Evolutionary conservation across 2,888 invertebrate genomes (phyloP).

Genomic region (Leucoptera coffeella): DNA sequence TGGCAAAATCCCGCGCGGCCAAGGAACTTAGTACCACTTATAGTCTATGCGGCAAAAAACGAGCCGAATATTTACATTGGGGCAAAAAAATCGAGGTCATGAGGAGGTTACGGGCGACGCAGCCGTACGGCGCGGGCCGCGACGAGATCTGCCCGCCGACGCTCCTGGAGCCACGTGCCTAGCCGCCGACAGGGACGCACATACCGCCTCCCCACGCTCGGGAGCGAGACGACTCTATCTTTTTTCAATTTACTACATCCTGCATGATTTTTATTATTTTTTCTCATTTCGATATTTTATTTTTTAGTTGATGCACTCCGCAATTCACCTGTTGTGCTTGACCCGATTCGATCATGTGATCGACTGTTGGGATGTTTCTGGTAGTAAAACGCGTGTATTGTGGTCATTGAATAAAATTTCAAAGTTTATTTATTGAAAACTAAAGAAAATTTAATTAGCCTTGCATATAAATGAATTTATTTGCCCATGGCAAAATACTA

Average conservation of each 20-base stretch:
- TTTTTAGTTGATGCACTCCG: conserved; percentile 51
- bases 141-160: conserved; percentile 34
- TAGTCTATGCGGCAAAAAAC: conserved; percentile 47
- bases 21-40: conserved; percentile 51
- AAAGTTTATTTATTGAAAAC: too few relatives aligned
- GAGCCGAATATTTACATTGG: conserved; percentile 52
- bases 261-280: conserved; percentile 49
- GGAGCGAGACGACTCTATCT: conserved; percentile 19
- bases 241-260: conserved; percentile 53
- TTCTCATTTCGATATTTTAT: conserved; percentile 54
- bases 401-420: too few relatives aligned
- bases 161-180: conserved; percentile 39
- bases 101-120: conserved; percentile 50
- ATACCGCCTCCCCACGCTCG: conserved; percentile 9
- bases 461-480: too few relatives aligned
- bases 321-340: conserved; percentile 52
- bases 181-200: conserved; percentile 18
- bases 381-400: too few relatives aligned
- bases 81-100: conserved; percentile 52
- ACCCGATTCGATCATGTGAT: conserved; percentile 43
- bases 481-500: too few relatives aligned
- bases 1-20: conserved; percentile 1
- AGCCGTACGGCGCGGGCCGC: conserved; percentile 49
- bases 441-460: too few relatives aligned
- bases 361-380: too few relatives aligned